phyloP scores from a whole-genome alignment of 2,888 invertebrate species.

The Chrysopilus asiliformis region DNA sequence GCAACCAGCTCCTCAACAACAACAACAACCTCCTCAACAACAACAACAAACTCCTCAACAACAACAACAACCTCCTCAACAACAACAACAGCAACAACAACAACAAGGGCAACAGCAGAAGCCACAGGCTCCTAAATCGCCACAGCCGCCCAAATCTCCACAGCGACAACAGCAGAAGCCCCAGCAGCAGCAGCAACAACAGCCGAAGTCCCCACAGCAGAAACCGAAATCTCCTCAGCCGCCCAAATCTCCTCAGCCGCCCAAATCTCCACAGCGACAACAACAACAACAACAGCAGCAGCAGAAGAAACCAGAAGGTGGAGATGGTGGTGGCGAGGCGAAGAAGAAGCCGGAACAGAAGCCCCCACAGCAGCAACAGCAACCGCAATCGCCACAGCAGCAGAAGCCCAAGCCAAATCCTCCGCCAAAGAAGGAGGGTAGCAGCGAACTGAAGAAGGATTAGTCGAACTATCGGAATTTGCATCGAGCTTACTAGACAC shows the following conservation, averaged over 20 bases:
- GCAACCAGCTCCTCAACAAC: conserved; percentile 1
- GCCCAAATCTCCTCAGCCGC: background rate
- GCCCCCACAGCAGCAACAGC: background rate
- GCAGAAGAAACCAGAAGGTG: conserved; percentile 11
- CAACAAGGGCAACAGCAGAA: conserved; percentile 13
- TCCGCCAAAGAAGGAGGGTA: conserved; percentile 6
- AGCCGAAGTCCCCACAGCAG: conserved; percentile 13
- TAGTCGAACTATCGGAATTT: too few species aligned
- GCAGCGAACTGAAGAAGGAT: background rate
- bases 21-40: background rate
- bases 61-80: background rate
- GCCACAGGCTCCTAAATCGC: conserved; percentile 6
- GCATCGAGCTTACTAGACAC: background rate
- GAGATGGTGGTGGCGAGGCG: background rate
- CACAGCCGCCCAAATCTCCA: conserved; percentile 3
- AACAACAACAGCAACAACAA: conserved; percentile 11
- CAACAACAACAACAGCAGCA: conserved; percentile 10
- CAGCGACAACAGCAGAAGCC: conserved; percentile 11
- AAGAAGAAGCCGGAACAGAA: conserved; percentile 1
- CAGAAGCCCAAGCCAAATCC: conserved; percentile 15
- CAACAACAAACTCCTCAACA: conserved; percentile 2
- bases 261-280: background rate
- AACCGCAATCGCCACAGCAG: conserved; percentile 4
- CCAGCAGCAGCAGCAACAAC: conserved; percentile 12
- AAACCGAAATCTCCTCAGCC: conserved; percentile 12